A percentile compares a stretch with the other conserved stretches of the same genome.
phyloP scores from a whole-genome alignment of 2,113 vertebrate genomes.

The Falcunculus frontatus region DNA sequence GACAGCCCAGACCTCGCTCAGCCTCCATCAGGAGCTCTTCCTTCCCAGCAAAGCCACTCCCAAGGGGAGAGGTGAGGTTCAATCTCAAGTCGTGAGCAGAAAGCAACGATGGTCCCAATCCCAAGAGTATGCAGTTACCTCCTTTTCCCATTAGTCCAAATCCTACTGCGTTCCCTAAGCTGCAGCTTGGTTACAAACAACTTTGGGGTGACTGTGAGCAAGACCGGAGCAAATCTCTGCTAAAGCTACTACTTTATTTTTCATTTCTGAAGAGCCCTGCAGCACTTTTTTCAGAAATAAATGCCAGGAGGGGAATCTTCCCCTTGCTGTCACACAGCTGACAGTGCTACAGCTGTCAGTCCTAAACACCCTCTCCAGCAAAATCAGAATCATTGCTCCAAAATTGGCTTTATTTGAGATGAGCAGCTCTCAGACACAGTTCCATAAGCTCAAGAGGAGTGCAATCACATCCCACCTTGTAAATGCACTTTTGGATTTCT shows the following conservation, averaged over 20 bases:
- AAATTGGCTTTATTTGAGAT: neutral
- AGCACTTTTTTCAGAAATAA: neutral
- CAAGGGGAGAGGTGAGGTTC: neutral
- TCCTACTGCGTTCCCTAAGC: neutral
- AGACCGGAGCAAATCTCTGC: neutral
- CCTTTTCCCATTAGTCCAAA: neutral
- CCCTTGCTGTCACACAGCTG: neutral
- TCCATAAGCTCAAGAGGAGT: neutral
- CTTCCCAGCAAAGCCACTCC: neutral
- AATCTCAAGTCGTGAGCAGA: neutral
- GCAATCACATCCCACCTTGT: neutral
- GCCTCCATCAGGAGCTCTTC: neutral
- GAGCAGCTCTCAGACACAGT: neutral
- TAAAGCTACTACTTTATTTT: neutral
- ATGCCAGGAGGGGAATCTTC: neutral
- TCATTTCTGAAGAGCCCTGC: neutral
- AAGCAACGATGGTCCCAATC: rapidly evolving
- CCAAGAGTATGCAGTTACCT: neutral
- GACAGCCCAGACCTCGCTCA: rapidly evolving
- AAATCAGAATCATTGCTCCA: neutral
- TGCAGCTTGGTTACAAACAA: neutral
- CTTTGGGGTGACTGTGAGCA: neutral
- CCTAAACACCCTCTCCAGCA: neutral
- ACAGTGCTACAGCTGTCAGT: neutral
- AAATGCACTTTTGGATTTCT: neutral